Percentiles rank a stretch among this genome's conserved stretches.
Conservation (phyloP, 2,888 invertebrate species). For the Drosophila robusta region DNA sequence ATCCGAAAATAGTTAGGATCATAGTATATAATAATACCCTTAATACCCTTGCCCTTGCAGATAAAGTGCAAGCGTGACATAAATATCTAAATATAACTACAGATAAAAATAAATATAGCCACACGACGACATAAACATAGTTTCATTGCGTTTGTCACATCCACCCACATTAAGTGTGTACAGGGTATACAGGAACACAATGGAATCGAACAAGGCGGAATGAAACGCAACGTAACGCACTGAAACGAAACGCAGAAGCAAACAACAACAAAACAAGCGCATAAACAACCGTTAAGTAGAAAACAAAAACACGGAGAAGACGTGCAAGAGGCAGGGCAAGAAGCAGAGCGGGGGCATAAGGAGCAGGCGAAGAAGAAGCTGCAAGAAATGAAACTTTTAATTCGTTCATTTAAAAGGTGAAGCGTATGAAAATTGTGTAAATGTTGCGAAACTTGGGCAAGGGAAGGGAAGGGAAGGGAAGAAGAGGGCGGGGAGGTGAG, state of each 20-base stretch:
- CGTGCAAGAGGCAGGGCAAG: neutral
- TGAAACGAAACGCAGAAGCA: constrained; percentile 35
- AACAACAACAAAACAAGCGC: constrained; percentile 18
- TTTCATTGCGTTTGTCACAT: too few species aligned
- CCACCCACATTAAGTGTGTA: too few species aligned
- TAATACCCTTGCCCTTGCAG: too few species aligned
- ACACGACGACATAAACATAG: too few species aligned
- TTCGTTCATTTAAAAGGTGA: constrained; percentile 77
- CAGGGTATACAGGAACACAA: constrained; percentile 16
- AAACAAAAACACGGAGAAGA: neutral
- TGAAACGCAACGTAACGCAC: constrained; percentile 30
- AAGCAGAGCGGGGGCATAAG: neutral
- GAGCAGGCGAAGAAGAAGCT: constrained; percentile 12
- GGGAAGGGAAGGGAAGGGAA: neutral
- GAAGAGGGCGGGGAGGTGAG: neutral
- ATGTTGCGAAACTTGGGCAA: constrained; percentile 44
- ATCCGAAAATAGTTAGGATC: too few species aligned
- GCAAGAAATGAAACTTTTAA: constrained; percentile 70
- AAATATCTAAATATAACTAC: too few species aligned
- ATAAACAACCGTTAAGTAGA: constrained; percentile 38
- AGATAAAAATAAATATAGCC: too few species aligned
- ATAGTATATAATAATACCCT: too few species aligned
- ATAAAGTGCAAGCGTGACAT: too few species aligned
- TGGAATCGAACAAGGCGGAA: constrained; percentile 27
- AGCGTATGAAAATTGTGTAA: constrained; percentile 75